Evolutionary conservation across 2,113 vertebrate species (phyloP), one percentile per base, ranked within the genome.

Genomic region (Nycticorax nycticorax): DNA sequence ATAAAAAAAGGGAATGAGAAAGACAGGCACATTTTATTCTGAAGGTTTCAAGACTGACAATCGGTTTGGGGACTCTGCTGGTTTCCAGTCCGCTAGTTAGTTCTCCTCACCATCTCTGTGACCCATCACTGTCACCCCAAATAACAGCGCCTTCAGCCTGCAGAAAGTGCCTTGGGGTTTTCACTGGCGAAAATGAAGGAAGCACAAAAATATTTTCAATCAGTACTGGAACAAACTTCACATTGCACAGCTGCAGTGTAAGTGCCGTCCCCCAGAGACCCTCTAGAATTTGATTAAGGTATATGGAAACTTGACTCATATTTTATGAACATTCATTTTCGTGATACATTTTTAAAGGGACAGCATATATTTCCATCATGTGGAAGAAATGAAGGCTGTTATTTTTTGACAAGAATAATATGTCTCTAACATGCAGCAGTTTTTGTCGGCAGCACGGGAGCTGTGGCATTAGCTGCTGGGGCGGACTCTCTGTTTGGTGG

Each of bases 201-300:
- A 97, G 94, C 68, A 63, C 91, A 92, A 96, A 97, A 96, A 83
- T 93, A 95, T 96, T 96, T 97, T 76, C 88, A 93, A 75, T 95
- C 88, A 88, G 57, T 83, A 35, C 96, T 96, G 92, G 77, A 96
- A 97, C 90, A 96, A 92, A 91, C 87, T 76, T 88, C 91, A 90
- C 63, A 78, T 52, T 96, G 87, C 88, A 96, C 84, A 90, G 68
- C 95, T 96, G 88, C 82, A 87, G 78, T 53, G 56, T 92, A 96
- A 97, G 76, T 92, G 63, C 35, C 2, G 6, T 93, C 75, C 85
- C 88, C 91, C 71, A 41, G 92, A 97, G 92, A 85, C 80, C 32
- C 72, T 92, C 73, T 45, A 91, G 83, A 88, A 97, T 97, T 96
- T 93, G 87, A 96, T 95, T 92, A 81, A 95, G 88, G 64, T 87